Percentiles rank a stretch among this genome's conserved stretches.
Conservation (phyloP, 2,797 vertebrate species). For the Echiichthys vipera region DNA sequence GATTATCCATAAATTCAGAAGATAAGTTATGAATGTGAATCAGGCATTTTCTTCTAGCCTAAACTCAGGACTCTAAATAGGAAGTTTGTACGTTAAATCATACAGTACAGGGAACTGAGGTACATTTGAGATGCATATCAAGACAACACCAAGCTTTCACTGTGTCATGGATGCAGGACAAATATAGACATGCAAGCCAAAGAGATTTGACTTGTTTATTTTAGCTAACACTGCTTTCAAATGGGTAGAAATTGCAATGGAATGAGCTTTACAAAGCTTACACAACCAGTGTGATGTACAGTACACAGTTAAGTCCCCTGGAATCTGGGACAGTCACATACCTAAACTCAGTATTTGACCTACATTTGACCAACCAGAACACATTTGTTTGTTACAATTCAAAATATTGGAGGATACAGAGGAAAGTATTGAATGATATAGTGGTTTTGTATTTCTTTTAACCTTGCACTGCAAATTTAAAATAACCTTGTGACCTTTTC, state of each 20-base stretch:
- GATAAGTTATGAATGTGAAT: slow-evolving; percentile 84
- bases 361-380: background rate
- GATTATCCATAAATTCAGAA: slow-evolving; percentile 84
- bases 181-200: slow-evolving; percentile 16
- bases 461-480: slow-evolving; percentile 2
- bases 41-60: slow-evolving; percentile 66
- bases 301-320: background rate
- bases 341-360: slow-evolving; percentile 14
- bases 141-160: slow-evolving; percentile 24
- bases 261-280: background rate
- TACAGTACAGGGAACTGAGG: slow-evolving; percentile 62
- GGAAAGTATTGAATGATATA: background rate
- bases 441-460: background rate
- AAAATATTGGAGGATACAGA: background rate
- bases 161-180: slow-evolving; percentile 18
- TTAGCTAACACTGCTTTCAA: background rate
- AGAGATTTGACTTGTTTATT: background rate
- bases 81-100: slow-evolving; percentile 74
- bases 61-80: slow-evolving; percentile 55
- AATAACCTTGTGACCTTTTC: slow-evolving; percentile 36
- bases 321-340: background rate
- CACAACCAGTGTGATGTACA: background rate
- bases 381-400: background rate
- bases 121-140: slow-evolving; percentile 47
- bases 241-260: background rate